Evolutionary conservation across 2,888 invertebrate species (phyloP), one percentile per base, ranked within the genome.

Genomic region (Thera britannica): DNA sequence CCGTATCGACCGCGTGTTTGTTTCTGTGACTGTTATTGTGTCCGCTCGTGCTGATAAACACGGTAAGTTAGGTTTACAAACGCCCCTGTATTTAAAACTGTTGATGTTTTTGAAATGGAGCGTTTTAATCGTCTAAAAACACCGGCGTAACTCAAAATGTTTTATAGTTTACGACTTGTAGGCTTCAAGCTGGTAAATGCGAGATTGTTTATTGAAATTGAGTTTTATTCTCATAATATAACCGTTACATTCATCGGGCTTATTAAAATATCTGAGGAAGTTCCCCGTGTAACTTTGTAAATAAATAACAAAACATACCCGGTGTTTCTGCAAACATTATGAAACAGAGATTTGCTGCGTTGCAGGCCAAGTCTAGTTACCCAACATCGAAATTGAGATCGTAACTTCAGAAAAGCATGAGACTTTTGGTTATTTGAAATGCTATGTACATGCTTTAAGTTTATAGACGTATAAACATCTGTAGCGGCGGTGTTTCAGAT

Each of bases 1-100:
- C 6, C 76, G 66, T 80, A 82, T 83, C 83, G 82, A 82, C 82
- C 86, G 84, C 86, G 86, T 79, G 81, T 83, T 79, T 74, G 78
- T 82, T 74, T 74, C 76, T 79, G 82, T 83, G 76, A 74, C 77
- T 76, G 79, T 83, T 81, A 76, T 79, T 80, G 83, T 82, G 82
- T 79, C 79, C 73, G 64, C 59, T 60, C 67, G 58, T 58, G 65
- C 65, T 60, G 56, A 54, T 67, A 61, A 52, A 63, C 23, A 72
- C 74, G 75, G 76, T 77, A 72, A 77, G 76, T 65, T 56, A n/a
- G 5, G 34, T 11, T 52, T 36, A 6, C 6, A n/a, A n/a, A 64
- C 23, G 44, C 56, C 11, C 35, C 12, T 35, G 38, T 34, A 11
- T 2, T 54, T 9, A 52, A 38, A 2, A 58, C 2, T 23, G n/a